These are phyloP conservation scores for Petrolisthes manimaculis DNA, from an alignment of 2,888 invertebrate genomes.

Conservation along the genomic window DNA sequence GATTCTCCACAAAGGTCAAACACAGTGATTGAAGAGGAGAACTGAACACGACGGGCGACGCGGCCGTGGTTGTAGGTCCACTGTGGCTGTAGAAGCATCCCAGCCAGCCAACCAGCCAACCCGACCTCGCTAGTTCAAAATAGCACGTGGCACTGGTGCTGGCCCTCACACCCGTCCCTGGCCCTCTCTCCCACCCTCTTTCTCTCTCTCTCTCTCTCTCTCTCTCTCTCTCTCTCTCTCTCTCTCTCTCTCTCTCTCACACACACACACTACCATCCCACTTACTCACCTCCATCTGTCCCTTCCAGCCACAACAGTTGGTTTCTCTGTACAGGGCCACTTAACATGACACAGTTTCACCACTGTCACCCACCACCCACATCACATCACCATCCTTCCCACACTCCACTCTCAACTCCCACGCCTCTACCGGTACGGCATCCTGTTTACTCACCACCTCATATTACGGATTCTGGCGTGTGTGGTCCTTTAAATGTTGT, in stretches of 20 bases:
- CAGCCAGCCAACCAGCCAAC: conserved; percentile 25
- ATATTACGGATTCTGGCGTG: neutral
- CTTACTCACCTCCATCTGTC: neutral
- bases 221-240: conserved; percentile 22
- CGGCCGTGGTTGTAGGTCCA: conserved; percentile 28
- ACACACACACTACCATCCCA: neutral
- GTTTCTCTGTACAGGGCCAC: neutral
- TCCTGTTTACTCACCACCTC: too few relatives aligned
- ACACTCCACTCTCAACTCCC: neutral
- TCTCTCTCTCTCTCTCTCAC: neutral
- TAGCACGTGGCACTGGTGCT: conserved; percentile 52
- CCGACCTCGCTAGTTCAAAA: conserved; percentile 48
- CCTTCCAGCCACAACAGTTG: neutral
- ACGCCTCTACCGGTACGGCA: neutral
- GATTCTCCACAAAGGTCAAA: neutral
- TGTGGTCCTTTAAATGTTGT: neutral
- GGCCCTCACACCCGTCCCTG: conserved; percentile 2
- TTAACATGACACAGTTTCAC: neutral
- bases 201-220: conserved; percentile 19
- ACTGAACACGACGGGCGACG: conserved; percentile 24
- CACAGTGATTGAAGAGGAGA: too few relatives aligned
- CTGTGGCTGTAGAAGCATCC: conserved; percentile 13
- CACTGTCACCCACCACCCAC: neutral
- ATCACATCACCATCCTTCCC: neutral
- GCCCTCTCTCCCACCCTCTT: conserved; percentile 12